Conservation (phyloP, 2,113 vertebrate genomes). For the Meleagris gallopavo region DNA sequence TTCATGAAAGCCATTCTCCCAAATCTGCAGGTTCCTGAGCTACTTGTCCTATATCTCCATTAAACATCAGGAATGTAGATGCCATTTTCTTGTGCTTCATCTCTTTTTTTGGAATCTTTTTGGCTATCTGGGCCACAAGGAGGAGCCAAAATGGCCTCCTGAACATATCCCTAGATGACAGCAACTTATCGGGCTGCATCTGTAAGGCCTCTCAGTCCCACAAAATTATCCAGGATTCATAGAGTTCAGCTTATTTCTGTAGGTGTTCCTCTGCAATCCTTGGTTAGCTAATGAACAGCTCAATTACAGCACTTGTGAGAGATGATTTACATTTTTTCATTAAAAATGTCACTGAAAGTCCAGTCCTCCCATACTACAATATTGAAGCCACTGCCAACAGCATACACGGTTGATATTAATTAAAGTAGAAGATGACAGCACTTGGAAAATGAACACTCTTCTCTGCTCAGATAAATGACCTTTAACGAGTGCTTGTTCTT, state of each 20-base stretch:
- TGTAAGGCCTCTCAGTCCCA: not conserved
- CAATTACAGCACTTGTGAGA: conserved; percentile 28
- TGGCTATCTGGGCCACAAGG: not conserved
- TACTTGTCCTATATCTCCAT: not conserved
- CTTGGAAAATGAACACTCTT: conserved; percentile 65
- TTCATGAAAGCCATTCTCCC: not conserved
- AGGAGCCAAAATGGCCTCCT: not conserved
- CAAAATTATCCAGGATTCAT: conserved; percentile 4
- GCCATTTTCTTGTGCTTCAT: not conserved
- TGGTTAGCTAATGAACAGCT: conserved; percentile 45
- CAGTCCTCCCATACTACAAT: conserved; percentile 56
- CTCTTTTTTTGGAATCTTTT: not conserved
- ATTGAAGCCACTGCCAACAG: conserved; percentile 72
- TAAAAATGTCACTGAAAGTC: conserved; percentile 81
- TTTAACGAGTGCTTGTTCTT: conserved; percentile 76
- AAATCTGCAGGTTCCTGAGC: not conserved
- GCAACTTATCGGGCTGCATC: not conserved
- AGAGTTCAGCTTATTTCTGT: not conserved
- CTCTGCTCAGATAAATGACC: conserved; percentile 76
- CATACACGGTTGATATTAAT: conserved; percentile 78
- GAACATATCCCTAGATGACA: not conserved
- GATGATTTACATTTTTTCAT: conserved; percentile 74
- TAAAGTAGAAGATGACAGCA: conserved; percentile 81
- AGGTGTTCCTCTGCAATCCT: not conserved
- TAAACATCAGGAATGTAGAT: not conserved